Evolutionary conservation across 1,140 invertebrate species (phyloP), one percentile per base, ranked within the genome.

Genomic region (Drosophila busckii): DNA sequence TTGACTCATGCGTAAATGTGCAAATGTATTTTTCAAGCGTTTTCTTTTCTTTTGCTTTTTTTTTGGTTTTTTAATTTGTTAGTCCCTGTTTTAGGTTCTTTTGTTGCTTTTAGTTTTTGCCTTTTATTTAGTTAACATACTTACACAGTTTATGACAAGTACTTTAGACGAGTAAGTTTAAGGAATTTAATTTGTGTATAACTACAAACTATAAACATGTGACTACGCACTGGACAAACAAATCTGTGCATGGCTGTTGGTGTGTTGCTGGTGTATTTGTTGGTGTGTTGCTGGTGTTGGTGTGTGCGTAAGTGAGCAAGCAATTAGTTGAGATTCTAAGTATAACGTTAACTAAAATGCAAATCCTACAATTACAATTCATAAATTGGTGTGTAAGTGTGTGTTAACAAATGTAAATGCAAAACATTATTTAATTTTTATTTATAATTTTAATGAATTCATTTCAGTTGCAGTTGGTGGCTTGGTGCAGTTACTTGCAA

Each of bases 1-100:
- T 78, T 86, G 84, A 84, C 84, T 86, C 84, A 86, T 86, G 84
- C 84, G 73, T 85, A 75, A 83, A 73, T 85, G 84, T 86, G 84
- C 84, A 86, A 86, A 86, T 86, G 85, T 86, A 86, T 86, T 86
- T 86, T 86, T 85, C 84, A 86, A 86, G 83, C 76, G 70, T 56
- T 42, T 70, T 55, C 37, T 52, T 49, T 46, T 25, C 12, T 35
- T 42, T 37, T 37, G 22, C 12, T 35, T 42, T 37, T 37, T 32
- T 20, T 42, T 66, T 23, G 12, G 55, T 41, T 38, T 25, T 61
- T 60, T 42, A 29, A 25, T 29, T 40, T 17, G 22, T 45, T 31
- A 28, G 35, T 25, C 20, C 16, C 31, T 8, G 12, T 35, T 46
- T 64, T 49, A 34, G 25, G 58, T 75, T 44, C 48, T 58, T 53